phyloP scores from a whole-genome alignment of 2,888 invertebrate species.

The Brachyptera risi region DNA sequence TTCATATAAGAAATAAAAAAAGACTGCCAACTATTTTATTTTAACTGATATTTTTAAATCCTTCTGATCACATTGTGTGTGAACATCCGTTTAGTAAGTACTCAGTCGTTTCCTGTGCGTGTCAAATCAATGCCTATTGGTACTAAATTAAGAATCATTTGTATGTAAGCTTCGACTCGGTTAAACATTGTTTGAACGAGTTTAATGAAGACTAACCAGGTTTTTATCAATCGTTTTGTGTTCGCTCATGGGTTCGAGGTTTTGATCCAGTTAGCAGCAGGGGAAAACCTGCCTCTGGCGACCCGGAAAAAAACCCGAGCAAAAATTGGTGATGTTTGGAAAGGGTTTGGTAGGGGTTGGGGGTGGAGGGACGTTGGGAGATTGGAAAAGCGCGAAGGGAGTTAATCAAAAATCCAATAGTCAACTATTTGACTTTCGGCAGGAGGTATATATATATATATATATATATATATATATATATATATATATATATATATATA shows the following conservation, averaged over 20 bases:
- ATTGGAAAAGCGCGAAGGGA: constrained; percentile 31
- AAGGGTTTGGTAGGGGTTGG: not conserved
- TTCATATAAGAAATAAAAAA: too few relatives aligned
- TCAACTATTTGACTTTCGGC: constrained; percentile 32
- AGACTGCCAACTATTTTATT: too few relatives aligned
- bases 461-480: too few relatives aligned
- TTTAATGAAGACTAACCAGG: constrained; percentile 31
- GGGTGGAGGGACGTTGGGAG: constrained; percentile 3
- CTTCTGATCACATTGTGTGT: too few relatives aligned
- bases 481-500: too few relatives aligned
- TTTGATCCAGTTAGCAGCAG: not conserved
- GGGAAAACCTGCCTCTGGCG: constrained; percentile 28
- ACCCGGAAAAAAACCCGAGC: constrained; percentile 21
- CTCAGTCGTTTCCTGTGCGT: too few relatives aligned
- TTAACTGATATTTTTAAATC: too few relatives aligned
- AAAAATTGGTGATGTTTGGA: constrained; percentile 16
- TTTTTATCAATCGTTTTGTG: constrained; percentile 28
- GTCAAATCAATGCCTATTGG: constrained; percentile 13
- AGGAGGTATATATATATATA: too few relatives aligned
- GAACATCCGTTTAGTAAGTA: too few relatives aligned
- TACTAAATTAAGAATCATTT: constrained; percentile 21
- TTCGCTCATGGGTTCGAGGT: constrained; percentile 11
- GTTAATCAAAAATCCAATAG: constrained; percentile 35
- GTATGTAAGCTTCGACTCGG: constrained; percentile 28
- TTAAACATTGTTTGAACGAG: constrained; percentile 30